Evolutionary conservation across 2,113 vertebrate species (phyloP).

Genomic region (Bubo scandiacus): DNA sequence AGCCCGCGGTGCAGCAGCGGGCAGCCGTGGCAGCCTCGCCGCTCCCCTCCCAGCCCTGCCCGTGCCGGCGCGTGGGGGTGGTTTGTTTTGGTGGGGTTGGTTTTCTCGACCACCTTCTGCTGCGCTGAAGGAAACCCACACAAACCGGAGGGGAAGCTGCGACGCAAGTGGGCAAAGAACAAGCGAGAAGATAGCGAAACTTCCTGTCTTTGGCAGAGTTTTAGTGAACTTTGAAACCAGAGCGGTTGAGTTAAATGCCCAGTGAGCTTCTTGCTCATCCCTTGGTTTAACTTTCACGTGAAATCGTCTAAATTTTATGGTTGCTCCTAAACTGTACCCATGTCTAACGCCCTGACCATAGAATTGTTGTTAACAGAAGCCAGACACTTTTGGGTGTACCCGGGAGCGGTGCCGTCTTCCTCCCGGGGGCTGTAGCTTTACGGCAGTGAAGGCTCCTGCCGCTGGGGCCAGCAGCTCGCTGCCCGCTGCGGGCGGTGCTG

Average conservation of each 20-base stretch:
- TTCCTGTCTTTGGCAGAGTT: neutral
- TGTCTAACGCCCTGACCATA: rapidly evolving
- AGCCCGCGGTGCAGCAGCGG: rapidly evolving
- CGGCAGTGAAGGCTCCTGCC: neutral
- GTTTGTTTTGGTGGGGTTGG: neutral
- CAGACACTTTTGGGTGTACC: rapidly evolving
- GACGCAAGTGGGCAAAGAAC: neutral
- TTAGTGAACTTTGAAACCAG: neutral
- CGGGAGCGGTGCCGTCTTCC: rapidly evolving
- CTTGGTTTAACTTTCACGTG: neutral
- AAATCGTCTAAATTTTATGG: neutral
- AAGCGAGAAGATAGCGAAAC: neutral
- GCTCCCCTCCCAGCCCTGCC: neutral
- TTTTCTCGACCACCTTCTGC: neutral
- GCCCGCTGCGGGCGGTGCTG: neutral
- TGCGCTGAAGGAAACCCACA: neutral
- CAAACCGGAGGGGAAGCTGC: neutral
- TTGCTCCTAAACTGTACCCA: rapidly evolving
- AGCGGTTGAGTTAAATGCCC: rapidly evolving
- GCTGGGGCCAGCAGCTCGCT: neutral
- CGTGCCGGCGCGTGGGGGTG: too few species aligned
- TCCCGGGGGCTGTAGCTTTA: neutral
- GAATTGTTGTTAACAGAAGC: neutral
- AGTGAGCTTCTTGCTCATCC: rapidly evolving
- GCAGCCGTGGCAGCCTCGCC: neutral